Percentiles rank a stretch among this genome's conserved stretches.
Evolutionary conservation across 2,888 invertebrate species (phyloP).

Genomic region (Drosophila multiciliata): DNA sequence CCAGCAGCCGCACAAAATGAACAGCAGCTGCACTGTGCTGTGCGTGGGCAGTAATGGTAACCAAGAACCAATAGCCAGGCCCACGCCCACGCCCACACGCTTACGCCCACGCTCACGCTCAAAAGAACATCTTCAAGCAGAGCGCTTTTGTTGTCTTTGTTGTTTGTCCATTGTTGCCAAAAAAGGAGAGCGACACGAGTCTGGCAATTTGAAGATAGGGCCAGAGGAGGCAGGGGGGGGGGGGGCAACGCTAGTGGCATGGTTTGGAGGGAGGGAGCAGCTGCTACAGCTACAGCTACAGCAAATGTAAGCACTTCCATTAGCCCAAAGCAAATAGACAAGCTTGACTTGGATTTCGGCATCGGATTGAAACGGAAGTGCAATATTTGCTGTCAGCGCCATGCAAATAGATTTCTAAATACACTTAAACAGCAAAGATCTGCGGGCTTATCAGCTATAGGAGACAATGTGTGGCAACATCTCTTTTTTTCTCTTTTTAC

Average conservation of each 20-base stretch:
- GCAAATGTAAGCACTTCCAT: slow-evolving; percentile 60
- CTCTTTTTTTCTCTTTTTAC: too few species aligned
- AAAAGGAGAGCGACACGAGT: slow-evolving; percentile 27
- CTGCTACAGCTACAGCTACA: slow-evolving; percentile 22
- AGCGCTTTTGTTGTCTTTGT: slow-evolving; percentile 53
- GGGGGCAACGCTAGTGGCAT: neutral
- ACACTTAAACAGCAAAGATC: slow-evolving; percentile 9
- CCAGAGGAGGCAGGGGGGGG: neutral
- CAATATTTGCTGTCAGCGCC: slow-evolving; percentile 71
- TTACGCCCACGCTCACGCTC: neutral
- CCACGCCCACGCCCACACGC: slow-evolving; percentile 18
- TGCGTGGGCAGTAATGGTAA: slow-evolving; percentile 44
- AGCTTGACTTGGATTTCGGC: slow-evolving; percentile 76
- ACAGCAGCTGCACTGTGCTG: slow-evolving; percentile 49
- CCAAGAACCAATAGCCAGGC: slow-evolving; percentile 16
- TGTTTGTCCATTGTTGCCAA: slow-evolving; percentile 58
- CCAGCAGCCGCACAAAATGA: slow-evolving; percentile 32
- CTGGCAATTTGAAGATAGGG: slow-evolving; percentile 3
- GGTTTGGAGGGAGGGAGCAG: slow-evolving; percentile 4
- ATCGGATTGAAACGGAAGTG: slow-evolving; percentile 69
- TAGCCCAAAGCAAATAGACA: slow-evolving; percentile 74
- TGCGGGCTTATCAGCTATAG: neutral
- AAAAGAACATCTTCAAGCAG: slow-evolving; percentile 30
- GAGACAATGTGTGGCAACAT: neutral
- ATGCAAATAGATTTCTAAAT: slow-evolving; percentile 73